Percentiles rank a stretch among this genome's conserved stretches.
phyloP scores from a whole-genome alignment of 1,140 invertebrate genomes.

The Rhopalosiphum padi region DNA sequence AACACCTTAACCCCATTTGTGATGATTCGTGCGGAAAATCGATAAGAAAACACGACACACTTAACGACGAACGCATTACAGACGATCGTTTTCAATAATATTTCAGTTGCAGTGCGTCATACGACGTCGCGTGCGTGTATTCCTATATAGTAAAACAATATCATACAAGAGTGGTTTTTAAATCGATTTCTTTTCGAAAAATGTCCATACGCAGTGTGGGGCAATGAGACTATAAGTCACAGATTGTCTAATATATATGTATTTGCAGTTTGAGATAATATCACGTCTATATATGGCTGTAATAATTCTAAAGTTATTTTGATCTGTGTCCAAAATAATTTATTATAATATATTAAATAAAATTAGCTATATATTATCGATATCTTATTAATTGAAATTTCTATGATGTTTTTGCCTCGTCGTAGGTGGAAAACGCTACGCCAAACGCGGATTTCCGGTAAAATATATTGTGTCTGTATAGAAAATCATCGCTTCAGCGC shows the following conservation, averaged over 20 bases:
- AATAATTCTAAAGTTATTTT: no score
- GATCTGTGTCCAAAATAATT: background rate
- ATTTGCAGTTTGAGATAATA: no score
- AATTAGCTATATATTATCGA: background rate
- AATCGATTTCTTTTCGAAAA: background rate
- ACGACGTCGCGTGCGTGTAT: background rate
- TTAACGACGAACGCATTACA: background rate
- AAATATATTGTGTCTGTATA: background rate
- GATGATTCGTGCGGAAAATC: background rate
- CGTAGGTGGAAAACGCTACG: background rate
- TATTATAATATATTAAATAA: background rate
- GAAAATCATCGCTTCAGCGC: background rate
- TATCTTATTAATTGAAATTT: background rate
- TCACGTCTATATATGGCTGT: no score
- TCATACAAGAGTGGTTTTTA: background rate
- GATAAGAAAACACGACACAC: conserved; percentile 25
- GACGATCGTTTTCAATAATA: background rate
- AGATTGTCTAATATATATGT: background rate
- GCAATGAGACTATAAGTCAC: background rate
- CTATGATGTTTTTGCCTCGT: background rate
- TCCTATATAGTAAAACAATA: background rate
- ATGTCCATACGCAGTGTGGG: background rate
- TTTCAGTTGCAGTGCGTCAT: background rate
- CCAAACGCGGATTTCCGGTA: background rate
- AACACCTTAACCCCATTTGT: conserved; percentile 51